phyloP scores from a whole-genome alignment of 2,888 invertebrate species.

The Stenodema calcarata region DNA sequence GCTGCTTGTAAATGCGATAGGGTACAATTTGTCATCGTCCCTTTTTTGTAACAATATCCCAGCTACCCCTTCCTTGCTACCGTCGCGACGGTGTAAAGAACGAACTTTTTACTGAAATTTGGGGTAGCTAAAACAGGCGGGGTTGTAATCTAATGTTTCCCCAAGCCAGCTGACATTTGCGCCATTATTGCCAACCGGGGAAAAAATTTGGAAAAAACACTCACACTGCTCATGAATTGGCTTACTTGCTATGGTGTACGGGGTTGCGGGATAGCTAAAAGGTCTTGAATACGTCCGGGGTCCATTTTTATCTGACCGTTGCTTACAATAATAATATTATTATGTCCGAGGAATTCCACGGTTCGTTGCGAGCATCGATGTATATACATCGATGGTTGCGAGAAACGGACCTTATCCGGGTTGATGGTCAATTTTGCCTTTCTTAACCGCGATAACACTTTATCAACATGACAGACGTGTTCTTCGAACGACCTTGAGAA shows the following conservation, averaged over 20 bases:
- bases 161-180: neutral
- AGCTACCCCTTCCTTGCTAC: neutral
- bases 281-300: neutral
- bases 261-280: neutral
- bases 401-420: slow-evolving; percentile 52
- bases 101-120: neutral
- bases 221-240: neutral
- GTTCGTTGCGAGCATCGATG: no score
- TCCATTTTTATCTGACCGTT: neutral
- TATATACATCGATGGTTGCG: no score
- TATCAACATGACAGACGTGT: slow-evolving; percentile 15
- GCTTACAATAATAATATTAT: no score
- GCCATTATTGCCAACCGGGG: neutral
- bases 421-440: slow-evolving; percentile 55
- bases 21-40: neutral
- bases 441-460: slow-evolving; percentile 46
- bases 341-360: slow-evolving; percentile 43
- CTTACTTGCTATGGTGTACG: neutral
- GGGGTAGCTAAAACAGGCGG: neutral
- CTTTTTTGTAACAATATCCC: neutral
- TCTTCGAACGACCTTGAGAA: slow-evolving; percentile 39
- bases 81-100: neutral
- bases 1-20: neutral
- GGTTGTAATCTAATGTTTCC: neutral
- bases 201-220: neutral